These are phyloP conservation scores for Sipha flava DNA, from an alignment of 1,140 invertebrate genomes.

Conservation along the genomic window DNA sequence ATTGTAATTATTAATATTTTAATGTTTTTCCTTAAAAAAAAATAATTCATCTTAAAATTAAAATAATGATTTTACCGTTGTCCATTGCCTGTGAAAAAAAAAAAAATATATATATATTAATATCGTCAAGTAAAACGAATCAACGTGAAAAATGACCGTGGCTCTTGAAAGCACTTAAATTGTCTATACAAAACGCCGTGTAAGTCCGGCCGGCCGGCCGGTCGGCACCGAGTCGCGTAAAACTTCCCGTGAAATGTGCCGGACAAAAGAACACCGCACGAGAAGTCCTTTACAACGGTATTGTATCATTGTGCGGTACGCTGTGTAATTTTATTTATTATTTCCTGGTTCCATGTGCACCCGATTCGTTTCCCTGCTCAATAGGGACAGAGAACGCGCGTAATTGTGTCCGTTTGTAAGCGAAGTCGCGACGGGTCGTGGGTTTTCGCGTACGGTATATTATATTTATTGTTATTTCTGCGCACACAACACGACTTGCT, in stretches of 20 bases:
- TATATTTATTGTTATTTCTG: too few species aligned
- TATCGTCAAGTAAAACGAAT: neutral
- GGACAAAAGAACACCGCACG: neutral
- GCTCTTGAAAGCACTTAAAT: conserved; percentile 13
- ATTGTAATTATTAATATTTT: too few species aligned
- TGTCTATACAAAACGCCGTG: conserved; percentile 24
- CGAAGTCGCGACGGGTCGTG: neutral
- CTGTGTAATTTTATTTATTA: neutral
- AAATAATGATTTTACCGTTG: too few species aligned
- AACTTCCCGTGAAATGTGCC: neutral
- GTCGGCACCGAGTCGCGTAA: neutral
- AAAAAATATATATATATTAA: neutral
- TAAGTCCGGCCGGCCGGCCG: neutral
- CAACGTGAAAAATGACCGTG: neutral
- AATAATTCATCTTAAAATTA: too few species aligned
- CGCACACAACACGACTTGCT: neutral
- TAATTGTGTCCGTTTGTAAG: neutral
- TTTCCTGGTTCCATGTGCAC: neutral
- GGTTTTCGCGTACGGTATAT: neutral
- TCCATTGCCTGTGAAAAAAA: neutral
- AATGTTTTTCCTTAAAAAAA: too few species aligned
- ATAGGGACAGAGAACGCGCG: too few species aligned
- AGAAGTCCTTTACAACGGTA: neutral
- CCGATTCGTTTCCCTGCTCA: neutral
- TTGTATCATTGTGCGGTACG: neutral